Conservation (phyloP, 2,888 invertebrate genomes). For the Anthophora plumipes region DNA sequence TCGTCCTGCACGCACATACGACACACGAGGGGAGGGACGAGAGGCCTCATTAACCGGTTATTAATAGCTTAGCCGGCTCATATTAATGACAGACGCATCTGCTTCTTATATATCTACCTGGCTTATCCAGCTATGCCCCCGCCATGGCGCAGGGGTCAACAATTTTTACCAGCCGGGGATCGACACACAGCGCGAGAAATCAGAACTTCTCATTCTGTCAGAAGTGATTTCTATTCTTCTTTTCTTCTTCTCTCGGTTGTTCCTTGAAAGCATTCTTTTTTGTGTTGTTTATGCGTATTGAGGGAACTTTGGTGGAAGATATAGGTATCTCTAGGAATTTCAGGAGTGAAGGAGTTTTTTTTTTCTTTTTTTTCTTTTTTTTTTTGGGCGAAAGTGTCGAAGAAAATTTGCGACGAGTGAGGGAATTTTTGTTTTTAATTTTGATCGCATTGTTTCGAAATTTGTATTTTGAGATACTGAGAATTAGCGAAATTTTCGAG, state of each 20-base stretch:
- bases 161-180: slow-evolving; percentile 58
- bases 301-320: too few species aligned
- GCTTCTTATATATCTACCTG: slow-evolving; percentile 75
- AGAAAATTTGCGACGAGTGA: too few species aligned
- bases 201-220: not conserved
- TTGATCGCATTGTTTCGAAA: too few species aligned
- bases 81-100: slow-evolving; percentile 82
- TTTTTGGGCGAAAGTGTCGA: too few species aligned
- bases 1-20: slow-evolving; percentile 69
- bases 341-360: too few species aligned
- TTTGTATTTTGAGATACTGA: too few species aligned
- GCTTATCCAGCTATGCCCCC: slow-evolving; percentile 45
- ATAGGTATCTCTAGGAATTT: too few species aligned
- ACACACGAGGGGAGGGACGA: slow-evolving; percentile 66
- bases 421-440: too few species aligned
- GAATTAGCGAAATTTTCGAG: too few species aligned
- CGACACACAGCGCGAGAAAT: not conserved
- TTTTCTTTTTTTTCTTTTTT: too few species aligned
- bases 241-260: too few species aligned
- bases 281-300: not conserved
- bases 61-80: slow-evolving; percentile 81
- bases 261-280: too few species aligned
- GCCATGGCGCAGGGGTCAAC: slow-evolving; percentile 48
- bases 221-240: not conserved
- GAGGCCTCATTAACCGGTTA: slow-evolving; percentile 83